Evolutionary conservation across 2,888 invertebrate genomes (phyloP).

Genomic region (Drymonia ruficornis): DNA sequence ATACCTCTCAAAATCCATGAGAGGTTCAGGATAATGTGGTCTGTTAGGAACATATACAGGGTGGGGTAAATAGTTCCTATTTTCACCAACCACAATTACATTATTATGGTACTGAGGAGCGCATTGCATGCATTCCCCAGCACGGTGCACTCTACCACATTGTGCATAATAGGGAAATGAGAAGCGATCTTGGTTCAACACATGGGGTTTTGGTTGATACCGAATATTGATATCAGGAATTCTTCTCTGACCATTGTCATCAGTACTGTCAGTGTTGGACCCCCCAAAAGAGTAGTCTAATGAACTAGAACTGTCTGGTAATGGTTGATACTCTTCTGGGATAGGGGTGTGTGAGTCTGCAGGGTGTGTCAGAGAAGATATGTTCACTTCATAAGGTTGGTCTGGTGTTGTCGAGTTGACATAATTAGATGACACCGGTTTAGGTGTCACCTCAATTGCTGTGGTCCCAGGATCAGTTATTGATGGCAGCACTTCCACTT

Average conservation of each 20-base stretch:
- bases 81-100: constrained; percentile 60
- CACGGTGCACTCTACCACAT: constrained; percentile 49
- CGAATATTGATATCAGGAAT: constrained; percentile 65
- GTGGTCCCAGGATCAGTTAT: constrained; percentile 48
- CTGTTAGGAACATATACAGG: constrained; percentile 52
- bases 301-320: constrained; percentile 76
- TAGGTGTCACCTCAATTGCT: constrained; percentile 48
- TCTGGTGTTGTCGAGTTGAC: constrained; percentile 68
- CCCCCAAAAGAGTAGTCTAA: constrained; percentile 60
- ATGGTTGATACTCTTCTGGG: constrained; percentile 77
- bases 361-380: constrained; percentile 59
- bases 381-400: constrained; percentile 62
- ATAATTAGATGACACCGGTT: constrained; percentile 67
- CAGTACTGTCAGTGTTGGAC: constrained; percentile 52
- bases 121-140: constrained; percentile 48
- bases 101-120: constrained; percentile 57
- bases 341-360: constrained; percentile 71
- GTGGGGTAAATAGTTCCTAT: constrained; percentile 55
- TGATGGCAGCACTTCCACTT: constrained; percentile 76
- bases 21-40: constrained; percentile 42
- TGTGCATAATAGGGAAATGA: constrained; percentile 63
- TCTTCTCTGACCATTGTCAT: constrained; percentile 47
- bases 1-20: constrained; percentile 47
- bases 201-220: constrained; percentile 71
- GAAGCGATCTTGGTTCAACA: constrained; percentile 53